These are phyloP conservation scores for Drosophila ironensis DNA, from an alignment of 1,140 invertebrate species.

Conservation along the genomic window DNA sequence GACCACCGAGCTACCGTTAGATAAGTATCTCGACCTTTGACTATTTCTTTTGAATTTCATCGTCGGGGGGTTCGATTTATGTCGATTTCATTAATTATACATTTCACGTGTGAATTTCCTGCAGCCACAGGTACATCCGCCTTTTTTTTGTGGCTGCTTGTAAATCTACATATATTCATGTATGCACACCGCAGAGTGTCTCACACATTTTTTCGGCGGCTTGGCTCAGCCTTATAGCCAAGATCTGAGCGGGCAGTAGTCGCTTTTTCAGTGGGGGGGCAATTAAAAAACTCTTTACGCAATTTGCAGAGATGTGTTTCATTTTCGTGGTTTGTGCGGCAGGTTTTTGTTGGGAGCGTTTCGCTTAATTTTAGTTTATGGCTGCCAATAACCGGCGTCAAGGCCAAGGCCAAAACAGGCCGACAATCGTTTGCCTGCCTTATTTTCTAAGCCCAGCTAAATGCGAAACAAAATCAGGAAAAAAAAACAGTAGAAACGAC, in stretches of 20 bases:
- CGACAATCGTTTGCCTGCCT: constrained; percentile 33
- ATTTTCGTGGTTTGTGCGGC: neutral
- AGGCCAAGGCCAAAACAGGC: constrained; percentile 52
- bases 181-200: constrained; percentile 14
- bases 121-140: constrained; percentile 45
- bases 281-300: constrained; percentile 57
- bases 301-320: constrained; percentile 45
- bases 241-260: neutral
- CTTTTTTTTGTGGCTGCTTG: constrained; percentile 6
- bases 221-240: neutral
- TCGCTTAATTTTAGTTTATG: constrained; percentile 61
- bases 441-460: constrained; percentile 43
- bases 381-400: constrained; percentile 59
- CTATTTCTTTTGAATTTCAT: constrained; percentile 2
- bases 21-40: constrained; percentile 22
- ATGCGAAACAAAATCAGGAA: constrained; percentile 2
- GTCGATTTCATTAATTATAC: constrained; percentile 52
- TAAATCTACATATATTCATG: constrained; percentile 35
- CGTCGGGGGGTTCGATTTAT: constrained; percentile 6
- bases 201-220: constrained; percentile 29
- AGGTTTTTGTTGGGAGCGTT: constrained; percentile 17
- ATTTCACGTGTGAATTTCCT: constrained; percentile 69
- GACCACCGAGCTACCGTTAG: constrained; percentile 24
- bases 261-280: constrained; percentile 13
- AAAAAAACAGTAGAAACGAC: constrained; percentile 6